A percentile compares a stretch with the other conserved stretches of the same genome.
phyloP scores from a whole-genome alignment of 1,140 invertebrate genomes.

The Drosophila lacteicornis region DNA sequence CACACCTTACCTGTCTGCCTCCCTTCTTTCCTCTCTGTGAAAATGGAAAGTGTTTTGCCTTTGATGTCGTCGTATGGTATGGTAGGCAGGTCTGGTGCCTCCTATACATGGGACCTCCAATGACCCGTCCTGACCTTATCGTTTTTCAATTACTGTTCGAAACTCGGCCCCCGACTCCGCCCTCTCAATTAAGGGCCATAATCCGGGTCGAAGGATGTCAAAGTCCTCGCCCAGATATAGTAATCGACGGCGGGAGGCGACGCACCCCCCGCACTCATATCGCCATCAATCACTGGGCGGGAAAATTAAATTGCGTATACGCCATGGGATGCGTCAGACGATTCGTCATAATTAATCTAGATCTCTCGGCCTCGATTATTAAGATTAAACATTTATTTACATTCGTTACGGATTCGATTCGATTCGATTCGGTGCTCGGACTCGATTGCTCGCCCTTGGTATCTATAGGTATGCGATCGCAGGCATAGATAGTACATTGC shows the following conservation, averaged over 20 bases:
- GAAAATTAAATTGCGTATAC: constrained; percentile 59
- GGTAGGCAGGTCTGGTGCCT: neutral
- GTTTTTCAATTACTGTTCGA: constrained; percentile 71
- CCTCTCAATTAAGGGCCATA: constrained; percentile 67
- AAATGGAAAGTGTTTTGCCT: constrained; percentile 29
- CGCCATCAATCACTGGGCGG: constrained; percentile 65
- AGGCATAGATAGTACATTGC: neutral
- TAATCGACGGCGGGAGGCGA: constrained; percentile 17
- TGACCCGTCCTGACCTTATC: constrained; percentile 62
- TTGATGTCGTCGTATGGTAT: constrained; percentile 20
- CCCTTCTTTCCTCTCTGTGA: neutral
- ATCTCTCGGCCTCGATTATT: constrained; percentile 62
- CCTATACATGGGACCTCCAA: constrained; percentile 9
- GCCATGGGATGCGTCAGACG: constrained; percentile 7
- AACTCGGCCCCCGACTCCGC: neutral
- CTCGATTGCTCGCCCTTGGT: constrained; percentile 24
- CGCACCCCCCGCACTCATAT: constrained; percentile 44
- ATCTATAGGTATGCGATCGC: constrained; percentile 49
- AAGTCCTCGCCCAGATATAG: constrained; percentile 51
- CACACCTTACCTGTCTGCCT: constrained; percentile 1
- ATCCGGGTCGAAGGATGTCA: constrained; percentile 47
- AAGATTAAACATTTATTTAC: constrained; percentile 82
- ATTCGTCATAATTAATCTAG: constrained; percentile 78
- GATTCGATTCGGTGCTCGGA: constrained; percentile 49
- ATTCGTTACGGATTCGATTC: constrained; percentile 64